A percentile compares a stretch with the other conserved stretches of the same genome.
Evolutionary conservation across 2,888 invertebrate genomes (phyloP).

Genomic region (Oscheius onirici): DNA sequence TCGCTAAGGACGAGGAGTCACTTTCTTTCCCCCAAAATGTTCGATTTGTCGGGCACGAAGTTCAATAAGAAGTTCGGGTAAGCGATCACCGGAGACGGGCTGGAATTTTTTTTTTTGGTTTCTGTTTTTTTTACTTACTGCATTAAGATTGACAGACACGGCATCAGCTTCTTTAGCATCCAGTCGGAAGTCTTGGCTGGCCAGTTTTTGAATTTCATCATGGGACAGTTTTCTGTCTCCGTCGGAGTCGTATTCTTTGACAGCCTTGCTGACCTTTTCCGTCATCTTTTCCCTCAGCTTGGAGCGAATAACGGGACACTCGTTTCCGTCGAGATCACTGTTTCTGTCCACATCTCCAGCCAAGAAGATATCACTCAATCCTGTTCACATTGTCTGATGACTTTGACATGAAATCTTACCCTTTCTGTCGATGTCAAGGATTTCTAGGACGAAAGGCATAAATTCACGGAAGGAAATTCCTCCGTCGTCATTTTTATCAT

Average conservation of each 20-base stretch:
- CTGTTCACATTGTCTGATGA: constrained; percentile 5
- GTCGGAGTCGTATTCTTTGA: constrained; percentile 17
- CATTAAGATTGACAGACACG: neutral
- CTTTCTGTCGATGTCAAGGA: constrained; percentile 27
- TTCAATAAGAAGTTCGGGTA: constrained; percentile 15
- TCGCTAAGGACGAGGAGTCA: neutral
- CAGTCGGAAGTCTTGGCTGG: constrained; percentile 4
- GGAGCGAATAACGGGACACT: constrained; percentile 23
- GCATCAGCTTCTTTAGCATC: neutral
- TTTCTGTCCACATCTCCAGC: constrained; percentile 30
- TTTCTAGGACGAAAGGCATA: constrained; percentile 25
- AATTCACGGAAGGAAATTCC: constrained; percentile 34
- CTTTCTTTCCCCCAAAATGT: neutral
- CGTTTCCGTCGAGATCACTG: constrained; percentile 33
- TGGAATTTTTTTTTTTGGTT: neutral
- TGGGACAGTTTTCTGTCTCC: constrained; percentile 1
- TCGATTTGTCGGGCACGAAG: constrained; percentile 16
- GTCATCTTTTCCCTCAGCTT: constrained; percentile 30
- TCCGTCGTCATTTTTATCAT: constrained; percentile 33
- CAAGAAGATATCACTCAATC: constrained; percentile 24
- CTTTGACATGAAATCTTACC: neutral
- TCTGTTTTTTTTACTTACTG: neutral
- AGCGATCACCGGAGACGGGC: neutral
- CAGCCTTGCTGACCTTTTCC: constrained; percentile 14
- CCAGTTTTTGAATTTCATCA: constrained; percentile 20